Base-by-base conservation (phyloP, 2,797 vertebrate species). In the Gallinago nigripennis region DNA sequence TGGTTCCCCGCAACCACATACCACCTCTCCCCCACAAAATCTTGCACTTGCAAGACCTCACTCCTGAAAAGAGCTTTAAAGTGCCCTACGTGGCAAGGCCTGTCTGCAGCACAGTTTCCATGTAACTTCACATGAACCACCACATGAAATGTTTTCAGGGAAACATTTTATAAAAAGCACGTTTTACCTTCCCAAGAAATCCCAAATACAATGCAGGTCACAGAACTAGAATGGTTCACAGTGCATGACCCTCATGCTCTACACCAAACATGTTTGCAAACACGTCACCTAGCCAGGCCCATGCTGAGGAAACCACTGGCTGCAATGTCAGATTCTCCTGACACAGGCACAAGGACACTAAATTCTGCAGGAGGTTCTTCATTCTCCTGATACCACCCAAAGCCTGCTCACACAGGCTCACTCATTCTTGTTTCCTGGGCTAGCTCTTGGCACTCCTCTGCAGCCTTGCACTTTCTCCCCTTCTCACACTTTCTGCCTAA, bases 401-500 rank as follows among this genome's bases (percentile, higher is more conserved):
- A 53, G 21, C 33, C 60, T 48, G n/a, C 53, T 37, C 37, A 37
- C 37, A 37, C 37, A 37, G 37, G 37, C 37, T 37, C 37, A 37
- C 16, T 21, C 8, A 2, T 7, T 39, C 68, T 56, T n/a, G 19
- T 0, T 51, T 69, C 13, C 27, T 51, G 24, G 20, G 37, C 28
- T 39, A 66, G 33, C 18, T 70, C 64, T 3, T 50, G 31, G 37
- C 51, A 31, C 6, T 73, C 4, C 45, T 73, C 46, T 46, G 50
- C 45, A 76, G 5, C 8, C 12, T 8, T 51, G 51, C 0, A 1
- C 21, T 46, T 24, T 2, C 17, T 23, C 41, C 24, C 24, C 12
- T 60, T 61, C 43, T 64, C 78, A 48, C 4, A 16, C 9, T 33
- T 41, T 14, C 27, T 48, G 64, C 61, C 65, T 75, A 2, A 61